Conservation (phyloP, 2,888 invertebrate genomes). For the Spilosoma lubricipeda region DNA sequence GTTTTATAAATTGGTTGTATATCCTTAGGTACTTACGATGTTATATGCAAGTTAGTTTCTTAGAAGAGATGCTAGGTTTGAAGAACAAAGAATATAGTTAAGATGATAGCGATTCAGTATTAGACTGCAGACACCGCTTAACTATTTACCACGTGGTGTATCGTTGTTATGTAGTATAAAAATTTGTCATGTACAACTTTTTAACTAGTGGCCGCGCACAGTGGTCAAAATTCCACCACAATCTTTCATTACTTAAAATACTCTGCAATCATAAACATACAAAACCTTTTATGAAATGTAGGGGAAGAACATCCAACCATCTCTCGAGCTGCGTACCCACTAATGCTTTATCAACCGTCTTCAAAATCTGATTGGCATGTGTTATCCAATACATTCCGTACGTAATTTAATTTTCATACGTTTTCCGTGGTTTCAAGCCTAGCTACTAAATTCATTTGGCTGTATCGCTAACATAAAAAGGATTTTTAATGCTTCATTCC, state of each 20-base stretch:
- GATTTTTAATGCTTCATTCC: conserved; percentile 32
- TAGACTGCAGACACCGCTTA: neutral
- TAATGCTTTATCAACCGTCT: neutral
- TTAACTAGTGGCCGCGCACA: too few species aligned
- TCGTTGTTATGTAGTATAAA: neutral
- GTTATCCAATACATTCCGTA: neutral
- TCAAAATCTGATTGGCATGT: neutral
- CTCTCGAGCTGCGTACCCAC: neutral
- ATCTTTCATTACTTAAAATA: neutral
- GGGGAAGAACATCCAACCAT: neutral
- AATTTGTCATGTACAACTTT: too few species aligned
- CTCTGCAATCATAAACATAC: neutral
- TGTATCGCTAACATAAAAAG: conserved; percentile 37
- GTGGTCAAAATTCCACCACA: too few species aligned
- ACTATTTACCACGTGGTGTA: neutral
- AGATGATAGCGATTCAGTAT: neutral
- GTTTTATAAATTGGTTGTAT: neutral
- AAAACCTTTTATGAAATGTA: neutral
- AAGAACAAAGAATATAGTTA: neutral
- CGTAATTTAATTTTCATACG: conserved; percentile 15
- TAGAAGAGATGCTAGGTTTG: neutral
- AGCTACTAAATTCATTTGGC: conserved; percentile 32
- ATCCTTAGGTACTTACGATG: too few species aligned
- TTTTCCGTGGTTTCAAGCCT: conserved; percentile 23
- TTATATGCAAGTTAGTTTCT: too few species aligned